Evolutionary conservation across 2,888 invertebrate genomes (phyloP).

Genomic region (Shargacucullia verbasci): DNA sequence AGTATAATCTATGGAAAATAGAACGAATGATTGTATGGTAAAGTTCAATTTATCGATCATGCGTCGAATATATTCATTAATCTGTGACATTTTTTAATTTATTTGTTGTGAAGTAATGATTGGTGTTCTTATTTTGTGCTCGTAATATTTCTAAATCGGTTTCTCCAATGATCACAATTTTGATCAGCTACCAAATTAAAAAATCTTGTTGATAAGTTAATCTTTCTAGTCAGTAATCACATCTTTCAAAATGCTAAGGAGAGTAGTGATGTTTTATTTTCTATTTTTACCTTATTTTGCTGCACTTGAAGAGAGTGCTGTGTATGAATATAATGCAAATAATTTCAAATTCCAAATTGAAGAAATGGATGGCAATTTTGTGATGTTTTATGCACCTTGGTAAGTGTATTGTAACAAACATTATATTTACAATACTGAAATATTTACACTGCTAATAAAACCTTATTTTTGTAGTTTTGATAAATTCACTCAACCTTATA

Average conservation of each 20-base stretch:
- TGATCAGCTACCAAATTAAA: neutral
- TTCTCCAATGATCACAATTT: slow-evolving; percentile 31
- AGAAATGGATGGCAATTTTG: slow-evolving; percentile 91
- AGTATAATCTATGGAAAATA: too few relatives aligned
- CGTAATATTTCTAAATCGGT: slow-evolving; percentile 9
- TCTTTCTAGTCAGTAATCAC: neutral
- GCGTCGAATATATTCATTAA: too few relatives aligned
- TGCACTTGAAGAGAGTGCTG: slow-evolving; percentile 90
- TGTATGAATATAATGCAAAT: slow-evolving; percentile 89
- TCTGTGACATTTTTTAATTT: too few relatives aligned
- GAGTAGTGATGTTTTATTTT: slow-evolving; percentile 61
- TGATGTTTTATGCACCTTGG: slow-evolving; percentile 95
- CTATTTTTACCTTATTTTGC: slow-evolving; percentile 89
- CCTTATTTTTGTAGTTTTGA: too few relatives aligned
- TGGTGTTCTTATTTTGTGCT: slow-evolving; percentile 9
- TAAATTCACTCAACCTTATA: too few relatives aligned
- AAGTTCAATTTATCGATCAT: too few relatives aligned
- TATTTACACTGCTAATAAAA: neutral
- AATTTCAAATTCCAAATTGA: slow-evolving; percentile 90
- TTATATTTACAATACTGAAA: neutral
- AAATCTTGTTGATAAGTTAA: neutral
- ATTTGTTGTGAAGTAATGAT: slow-evolving; percentile 16
- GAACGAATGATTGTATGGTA: too few relatives aligned
- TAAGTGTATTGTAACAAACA: slow-evolving; percentile 73
- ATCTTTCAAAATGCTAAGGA: slow-evolving; percentile 61